These are phyloP conservation scores for Cinara cedri DNA, from an alignment of 2,888 invertebrate species.

Conservation along the genomic window DNA sequence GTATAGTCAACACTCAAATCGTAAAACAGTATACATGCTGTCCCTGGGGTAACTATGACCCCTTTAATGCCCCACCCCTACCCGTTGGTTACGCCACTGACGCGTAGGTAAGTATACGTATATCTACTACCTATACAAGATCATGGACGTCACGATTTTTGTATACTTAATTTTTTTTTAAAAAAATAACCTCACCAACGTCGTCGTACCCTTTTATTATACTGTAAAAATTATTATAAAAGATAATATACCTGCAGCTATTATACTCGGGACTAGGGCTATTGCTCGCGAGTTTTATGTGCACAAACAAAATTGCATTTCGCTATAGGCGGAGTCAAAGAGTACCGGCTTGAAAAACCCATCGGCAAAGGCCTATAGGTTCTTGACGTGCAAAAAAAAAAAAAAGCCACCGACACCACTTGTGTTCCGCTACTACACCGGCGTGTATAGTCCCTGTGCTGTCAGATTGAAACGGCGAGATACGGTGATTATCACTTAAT, in stretches of 20 bases:
- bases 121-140: too few species aligned
- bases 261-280: background rate
- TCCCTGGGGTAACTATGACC: too few species aligned
- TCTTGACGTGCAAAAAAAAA: constrained; percentile 5
- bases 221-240: background rate
- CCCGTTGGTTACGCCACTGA: too few species aligned
- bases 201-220: background rate
- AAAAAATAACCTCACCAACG: background rate
- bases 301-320: background rate
- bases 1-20: too few species aligned
- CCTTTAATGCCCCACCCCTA: too few species aligned
- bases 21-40: too few species aligned
- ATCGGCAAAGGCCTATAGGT: too few species aligned
- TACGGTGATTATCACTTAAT: constrained; percentile 55
- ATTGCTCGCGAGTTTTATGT: background rate
- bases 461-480: constrained; percentile 45
- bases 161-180: too few species aligned
- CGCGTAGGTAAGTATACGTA: too few species aligned
- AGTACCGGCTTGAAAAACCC: too few species aligned
- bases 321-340: background rate
- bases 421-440: background rate
- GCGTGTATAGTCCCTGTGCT: background rate
- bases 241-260: background rate
- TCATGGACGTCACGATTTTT: too few species aligned
- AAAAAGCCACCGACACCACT: background rate